Evolutionary conservation across 2,888 invertebrate genomes (phyloP).

Genomic region (Agonopterix subpropinquella): DNA sequence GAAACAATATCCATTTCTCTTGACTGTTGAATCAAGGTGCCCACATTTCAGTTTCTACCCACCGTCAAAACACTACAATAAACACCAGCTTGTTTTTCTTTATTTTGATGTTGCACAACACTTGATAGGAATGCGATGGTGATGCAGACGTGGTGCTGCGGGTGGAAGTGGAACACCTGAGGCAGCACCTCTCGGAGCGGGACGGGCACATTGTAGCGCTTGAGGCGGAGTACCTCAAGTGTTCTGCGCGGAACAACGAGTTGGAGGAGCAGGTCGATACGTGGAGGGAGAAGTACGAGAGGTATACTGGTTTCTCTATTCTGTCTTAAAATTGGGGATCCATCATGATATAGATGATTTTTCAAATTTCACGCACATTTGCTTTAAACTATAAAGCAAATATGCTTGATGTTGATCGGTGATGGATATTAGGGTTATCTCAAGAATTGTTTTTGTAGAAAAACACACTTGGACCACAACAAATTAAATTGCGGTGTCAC

Average conservation of each 20-base stretch:
- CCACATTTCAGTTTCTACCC: too few species aligned
- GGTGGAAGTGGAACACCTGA: constrained; percentile 90
- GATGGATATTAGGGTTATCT: too few species aligned
- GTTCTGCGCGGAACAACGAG: constrained; percentile 85
- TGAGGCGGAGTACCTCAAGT: constrained; percentile 90
- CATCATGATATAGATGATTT: too few species aligned
- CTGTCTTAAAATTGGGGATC: neutral
- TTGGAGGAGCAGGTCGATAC: constrained; percentile 88
- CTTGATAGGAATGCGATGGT: constrained; percentile 59
- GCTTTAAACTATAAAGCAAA: too few species aligned
- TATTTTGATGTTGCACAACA: constrained; percentile 45
- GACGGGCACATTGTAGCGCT: constrained; percentile 90
- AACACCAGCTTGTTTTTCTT: constrained; percentile 27
- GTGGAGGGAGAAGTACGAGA: constrained; percentile 95
- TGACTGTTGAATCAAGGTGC: too few species aligned
- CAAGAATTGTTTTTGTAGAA: too few species aligned
- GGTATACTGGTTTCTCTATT: constrained; percentile 44
- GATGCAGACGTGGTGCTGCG: constrained; percentile 78
- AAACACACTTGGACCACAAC: too few species aligned
- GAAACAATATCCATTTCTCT: too few species aligned
- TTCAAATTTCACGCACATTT: too few species aligned
- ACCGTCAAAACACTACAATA: too few species aligned
- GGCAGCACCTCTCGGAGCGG: constrained; percentile 86
- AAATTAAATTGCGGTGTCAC: too few species aligned
- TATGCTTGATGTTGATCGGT: too few species aligned